A percentile compares a stretch with the other conserved stretches of the same genome.
These are phyloP conservation scores for Aspiorhynchus laticeps DNA, from an alignment of 2,113 vertebrate species.

Conservation along the genomic window DNA sequence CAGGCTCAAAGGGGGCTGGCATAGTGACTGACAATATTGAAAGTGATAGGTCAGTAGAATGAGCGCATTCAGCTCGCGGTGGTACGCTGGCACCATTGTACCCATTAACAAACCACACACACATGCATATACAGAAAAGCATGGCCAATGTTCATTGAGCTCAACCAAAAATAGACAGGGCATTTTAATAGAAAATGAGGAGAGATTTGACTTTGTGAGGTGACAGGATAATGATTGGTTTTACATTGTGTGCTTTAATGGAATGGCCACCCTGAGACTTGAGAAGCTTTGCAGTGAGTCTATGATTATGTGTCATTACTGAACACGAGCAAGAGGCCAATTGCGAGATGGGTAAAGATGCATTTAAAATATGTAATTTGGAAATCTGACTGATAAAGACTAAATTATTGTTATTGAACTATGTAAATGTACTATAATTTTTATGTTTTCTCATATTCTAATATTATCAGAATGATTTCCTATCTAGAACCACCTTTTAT, in stretches of 20 bases:
- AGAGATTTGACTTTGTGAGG: constrained; percentile 22
- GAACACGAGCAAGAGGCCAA: background rate
- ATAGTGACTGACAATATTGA: constrained; percentile 17
- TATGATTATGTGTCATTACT: constrained; percentile 15
- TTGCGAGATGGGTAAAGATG: background rate
- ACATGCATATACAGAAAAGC: background rate
- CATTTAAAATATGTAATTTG: background rate
- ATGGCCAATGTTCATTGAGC: background rate
- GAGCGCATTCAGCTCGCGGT: constrained; percentile 14
- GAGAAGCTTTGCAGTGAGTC: background rate
- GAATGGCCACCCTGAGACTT: constrained; percentile 51
- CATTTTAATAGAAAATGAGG: background rate
- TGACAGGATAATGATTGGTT: constrained; percentile 27
- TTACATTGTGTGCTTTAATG: constrained; percentile 54
- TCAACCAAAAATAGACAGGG: background rate
- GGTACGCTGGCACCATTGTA: constrained; percentile 35
- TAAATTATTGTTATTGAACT: background rate
- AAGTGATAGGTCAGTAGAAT: constrained; percentile 33
- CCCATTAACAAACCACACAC: constrained; percentile 38
- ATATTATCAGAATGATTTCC: background rate
- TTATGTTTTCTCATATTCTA: background rate
- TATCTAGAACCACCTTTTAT: background rate
- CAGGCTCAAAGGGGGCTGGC: constrained; percentile 25
- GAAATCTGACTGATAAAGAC: background rate
- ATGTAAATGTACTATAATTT: background rate